Evolutionary conservation across 2,888 invertebrate genomes (phyloP).

Genomic region (Uropetala carovei): DNA sequence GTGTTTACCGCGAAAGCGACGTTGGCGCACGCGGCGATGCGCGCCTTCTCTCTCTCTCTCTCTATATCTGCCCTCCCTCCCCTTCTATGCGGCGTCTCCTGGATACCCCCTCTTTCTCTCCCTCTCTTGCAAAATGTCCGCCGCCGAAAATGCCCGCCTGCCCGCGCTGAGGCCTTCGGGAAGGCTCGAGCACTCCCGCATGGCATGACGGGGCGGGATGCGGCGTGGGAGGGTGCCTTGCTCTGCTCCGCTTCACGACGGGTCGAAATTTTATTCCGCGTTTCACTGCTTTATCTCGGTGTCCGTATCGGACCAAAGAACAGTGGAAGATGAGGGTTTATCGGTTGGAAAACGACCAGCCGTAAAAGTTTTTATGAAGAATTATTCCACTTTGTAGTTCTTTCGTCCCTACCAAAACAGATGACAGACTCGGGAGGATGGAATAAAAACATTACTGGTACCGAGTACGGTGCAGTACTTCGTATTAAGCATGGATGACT

Average conservation of each 20-base stretch:
- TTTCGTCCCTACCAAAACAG: not conserved
- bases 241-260: not conserved
- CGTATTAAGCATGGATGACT: not conserved
- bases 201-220: no score
- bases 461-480: not conserved
- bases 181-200: not conserved
- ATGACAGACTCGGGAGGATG: not conserved
- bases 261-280: not conserved
- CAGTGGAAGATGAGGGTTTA: not conserved
- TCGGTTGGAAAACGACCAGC: not conserved
- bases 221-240: no score
- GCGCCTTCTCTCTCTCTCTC: not conserved
- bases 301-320: not conserved
- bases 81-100: not conserved
- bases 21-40: not conserved
- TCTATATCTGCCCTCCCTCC: not conserved
- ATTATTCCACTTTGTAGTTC: slow-evolving; percentile 39
- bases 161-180: not conserved
- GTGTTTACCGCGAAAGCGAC: not conserved
- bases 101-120: not conserved
- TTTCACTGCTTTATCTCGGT: not conserved
- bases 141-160: not conserved
- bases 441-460: not conserved
- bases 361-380: not conserved
- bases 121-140: not conserved